Conservation (phyloP, 2,888 invertebrate species). For the Oeneis ivallda region DNA sequence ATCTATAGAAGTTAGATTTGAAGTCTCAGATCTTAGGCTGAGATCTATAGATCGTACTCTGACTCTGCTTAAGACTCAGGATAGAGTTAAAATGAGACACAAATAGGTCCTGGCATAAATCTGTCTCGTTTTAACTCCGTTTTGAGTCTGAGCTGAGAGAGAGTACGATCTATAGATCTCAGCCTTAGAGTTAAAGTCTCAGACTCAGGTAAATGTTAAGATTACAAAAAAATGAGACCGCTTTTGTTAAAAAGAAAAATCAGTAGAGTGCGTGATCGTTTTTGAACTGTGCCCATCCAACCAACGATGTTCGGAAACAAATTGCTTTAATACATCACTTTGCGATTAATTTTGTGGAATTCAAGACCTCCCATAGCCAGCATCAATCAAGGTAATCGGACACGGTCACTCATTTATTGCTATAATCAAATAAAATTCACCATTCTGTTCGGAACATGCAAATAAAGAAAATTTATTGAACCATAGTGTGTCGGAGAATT, state of each 20-base stretch:
- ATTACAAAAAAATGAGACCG: not conserved
- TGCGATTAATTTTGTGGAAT: conserved; percentile 34
- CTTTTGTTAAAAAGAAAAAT: conserved; percentile 5
- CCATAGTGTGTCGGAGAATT: too few relatives aligned
- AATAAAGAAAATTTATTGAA: conserved; percentile 39
- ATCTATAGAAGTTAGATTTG: too few relatives aligned
- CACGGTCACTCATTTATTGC: conserved; percentile 45
- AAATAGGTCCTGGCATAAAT: too few relatives aligned
- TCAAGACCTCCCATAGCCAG: conserved; percentile 46
- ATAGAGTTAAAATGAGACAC: too few relatives aligned
- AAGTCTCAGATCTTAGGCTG: too few relatives aligned
- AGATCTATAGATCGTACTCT: too few relatives aligned
- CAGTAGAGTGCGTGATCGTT: conserved; percentile 9
- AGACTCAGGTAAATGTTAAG: not conserved
- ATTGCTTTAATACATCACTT: conserved; percentile 45
- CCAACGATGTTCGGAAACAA: conserved; percentile 36
- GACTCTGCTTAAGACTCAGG: too few relatives aligned
- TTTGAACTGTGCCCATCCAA: not conserved
- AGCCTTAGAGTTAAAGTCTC: too few relatives aligned
- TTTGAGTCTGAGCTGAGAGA: too few relatives aligned
- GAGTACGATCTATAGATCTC: too few relatives aligned
- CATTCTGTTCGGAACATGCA: conserved; percentile 36
- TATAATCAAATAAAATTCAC: conserved; percentile 41
- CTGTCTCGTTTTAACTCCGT: too few relatives aligned
- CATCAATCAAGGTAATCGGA: conserved; percentile 56